Evolutionary conservation across 1,140 invertebrate species (phyloP), one percentile per base, ranked within the genome.

Genomic region (Ladona fulva): DNA sequence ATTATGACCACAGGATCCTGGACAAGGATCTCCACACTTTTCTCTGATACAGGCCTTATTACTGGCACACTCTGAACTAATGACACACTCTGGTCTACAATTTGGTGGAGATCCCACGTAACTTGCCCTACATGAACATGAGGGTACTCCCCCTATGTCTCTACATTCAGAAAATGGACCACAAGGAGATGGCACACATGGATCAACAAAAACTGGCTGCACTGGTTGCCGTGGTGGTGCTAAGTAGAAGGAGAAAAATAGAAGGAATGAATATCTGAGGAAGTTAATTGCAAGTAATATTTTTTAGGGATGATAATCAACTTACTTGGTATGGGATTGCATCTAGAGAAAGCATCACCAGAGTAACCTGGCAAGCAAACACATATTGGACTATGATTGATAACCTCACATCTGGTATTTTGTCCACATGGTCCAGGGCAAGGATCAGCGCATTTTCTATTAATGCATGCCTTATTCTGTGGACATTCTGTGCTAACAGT

Each of bases 361-460:
- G 89, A 92, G 78, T 88, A 88, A 22, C 86, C 86, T 19, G 85
- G 77, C 42, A 88, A 87, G 84, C 93, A 94, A 78, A 87, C 90
- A 84, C 92, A 94, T 75, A 93, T 90, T 0, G 93, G 92, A 85
- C 90, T 92, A 81, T 95, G 93, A 83, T 91, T 92, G 16, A 92
- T 88, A 44, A 93, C 90, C 84, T 89, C 87, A 83, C 92, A 94
- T 78, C 88, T 84, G 1, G 92, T 89, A 7, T 84, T 82, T n/a
- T 78, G 80, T 14, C 88, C 89, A 82, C 89, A 90, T 14, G 85
- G 83, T 77, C 87, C 86, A 37, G 85, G 82, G 80, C 88, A 88
- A 24, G 88, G 87, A 80, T 87, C 84, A 19, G 77, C 80, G 79
- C 89, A 90, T 80, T 87, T 87, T 73, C 86, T 81, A 77, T 86